Percentiles rank a stretch among this genome's conserved stretches.
phyloP scores from a whole-genome alignment of 2,113 vertebrate species.

The Centrocercus urophasianus region DNA sequence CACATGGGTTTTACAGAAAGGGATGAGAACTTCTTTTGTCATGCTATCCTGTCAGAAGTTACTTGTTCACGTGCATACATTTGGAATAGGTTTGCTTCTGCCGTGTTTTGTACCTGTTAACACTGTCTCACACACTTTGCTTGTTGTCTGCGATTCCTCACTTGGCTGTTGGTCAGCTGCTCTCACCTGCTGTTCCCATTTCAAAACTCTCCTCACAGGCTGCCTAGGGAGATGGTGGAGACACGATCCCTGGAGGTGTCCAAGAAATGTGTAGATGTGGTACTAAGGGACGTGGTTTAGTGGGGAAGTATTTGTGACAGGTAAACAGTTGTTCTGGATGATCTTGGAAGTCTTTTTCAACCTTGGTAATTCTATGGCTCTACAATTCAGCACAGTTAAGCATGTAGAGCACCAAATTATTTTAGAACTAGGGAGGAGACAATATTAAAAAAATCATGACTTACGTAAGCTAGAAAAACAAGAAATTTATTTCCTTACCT shows the following conservation, averaged over 20 bases:
- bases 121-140: neutral
- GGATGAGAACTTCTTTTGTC: neutral
- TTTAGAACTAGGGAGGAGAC: neutral
- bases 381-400: neutral
- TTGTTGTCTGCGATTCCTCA: neutral
- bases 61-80: neutral
- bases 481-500: neutral
- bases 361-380: too few relatives aligned
- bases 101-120: neutral
- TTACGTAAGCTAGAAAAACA: neutral
- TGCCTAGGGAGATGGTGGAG: too few relatives aligned
- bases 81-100: neutral
- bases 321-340: too few relatives aligned
- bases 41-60: neutral
- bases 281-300: too few relatives aligned
- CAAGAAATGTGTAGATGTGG: too few relatives aligned
- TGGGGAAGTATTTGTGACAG: too few relatives aligned
- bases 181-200: neutral
- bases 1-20: neutral
- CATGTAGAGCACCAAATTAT: neutral
- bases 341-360: too few relatives aligned
- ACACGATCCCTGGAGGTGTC: too few relatives aligned
- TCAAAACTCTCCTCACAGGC: neutral
- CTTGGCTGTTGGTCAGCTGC: neutral
- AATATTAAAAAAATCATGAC: neutral